phyloP scores from a whole-genome alignment of 2,888 invertebrate species.

The Hymenopus coronatus region DNA sequence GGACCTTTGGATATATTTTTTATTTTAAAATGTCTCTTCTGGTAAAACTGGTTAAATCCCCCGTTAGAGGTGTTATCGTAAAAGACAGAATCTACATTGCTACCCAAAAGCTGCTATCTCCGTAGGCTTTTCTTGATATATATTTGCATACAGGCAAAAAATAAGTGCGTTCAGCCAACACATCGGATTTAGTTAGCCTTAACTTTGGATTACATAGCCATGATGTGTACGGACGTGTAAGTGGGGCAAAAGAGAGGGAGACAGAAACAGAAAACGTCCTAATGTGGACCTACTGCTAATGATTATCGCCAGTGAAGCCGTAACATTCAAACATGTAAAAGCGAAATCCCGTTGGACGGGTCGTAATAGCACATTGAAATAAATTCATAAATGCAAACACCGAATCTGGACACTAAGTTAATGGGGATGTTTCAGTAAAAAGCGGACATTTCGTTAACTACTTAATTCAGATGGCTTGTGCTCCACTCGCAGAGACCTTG shows the following conservation, averaged over 20 bases:
- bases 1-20: background rate
- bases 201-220: background rate
- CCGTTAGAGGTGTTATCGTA: background rate
- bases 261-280: background rate
- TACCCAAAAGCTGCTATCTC: background rate
- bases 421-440: background rate
- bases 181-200: background rate
- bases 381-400: background rate
- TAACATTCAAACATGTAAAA: background rate
- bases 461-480: background rate
- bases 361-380: background rate
- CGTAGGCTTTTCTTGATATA: background rate
- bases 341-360: background rate
- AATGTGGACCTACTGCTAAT: background rate
- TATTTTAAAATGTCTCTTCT: background rate
- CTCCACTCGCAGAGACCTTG: background rate
- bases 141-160: background rate
- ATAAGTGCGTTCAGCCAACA: background rate
- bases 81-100: background rate
- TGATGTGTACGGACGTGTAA: background rate
- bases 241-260: background rate
- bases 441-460: background rate
- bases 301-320: background rate
- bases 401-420: background rate
- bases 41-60: background rate